Conservation (phyloP, 2,113 vertebrate species). For the Megalops atlanticus region DNA sequence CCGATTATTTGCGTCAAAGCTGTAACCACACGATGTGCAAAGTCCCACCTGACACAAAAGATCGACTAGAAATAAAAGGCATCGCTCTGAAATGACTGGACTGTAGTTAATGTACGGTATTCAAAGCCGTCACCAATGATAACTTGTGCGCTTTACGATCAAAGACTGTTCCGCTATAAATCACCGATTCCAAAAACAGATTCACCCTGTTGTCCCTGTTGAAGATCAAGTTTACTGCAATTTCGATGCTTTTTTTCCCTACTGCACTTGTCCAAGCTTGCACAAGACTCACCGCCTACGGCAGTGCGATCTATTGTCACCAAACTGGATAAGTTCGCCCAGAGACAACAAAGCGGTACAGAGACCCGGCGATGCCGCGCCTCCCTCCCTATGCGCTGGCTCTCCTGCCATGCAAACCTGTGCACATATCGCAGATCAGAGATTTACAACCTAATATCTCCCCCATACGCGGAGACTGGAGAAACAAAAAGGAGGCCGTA, state of each 20-base stretch:
- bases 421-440: not conserved
- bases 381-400: not conserved
- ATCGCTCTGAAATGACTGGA: not conserved
- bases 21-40: not conserved
- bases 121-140: not conserved
- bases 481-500: not conserved
- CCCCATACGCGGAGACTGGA: not conserved
- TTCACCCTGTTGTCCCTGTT: not conserved
- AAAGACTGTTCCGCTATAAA: not conserved
- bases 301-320: not conserved
- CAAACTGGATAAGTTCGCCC: not conserved
- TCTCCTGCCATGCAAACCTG: not conserved
- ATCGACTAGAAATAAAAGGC: not conserved
- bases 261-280: slow-evolving; percentile 3
- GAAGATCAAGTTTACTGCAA: not conserved
- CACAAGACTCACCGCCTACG: not conserved
- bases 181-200: not conserved
- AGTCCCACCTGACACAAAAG: not conserved
- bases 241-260: not conserved
- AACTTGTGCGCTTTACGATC: not conserved
- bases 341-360: not conserved
- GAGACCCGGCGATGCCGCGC: not conserved
- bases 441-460: not conserved
- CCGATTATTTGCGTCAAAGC: not conserved
- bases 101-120: not conserved